phyloP scores from a whole-genome alignment of 2,113 vertebrate genomes.

The Madoqua kirkii region DNA sequence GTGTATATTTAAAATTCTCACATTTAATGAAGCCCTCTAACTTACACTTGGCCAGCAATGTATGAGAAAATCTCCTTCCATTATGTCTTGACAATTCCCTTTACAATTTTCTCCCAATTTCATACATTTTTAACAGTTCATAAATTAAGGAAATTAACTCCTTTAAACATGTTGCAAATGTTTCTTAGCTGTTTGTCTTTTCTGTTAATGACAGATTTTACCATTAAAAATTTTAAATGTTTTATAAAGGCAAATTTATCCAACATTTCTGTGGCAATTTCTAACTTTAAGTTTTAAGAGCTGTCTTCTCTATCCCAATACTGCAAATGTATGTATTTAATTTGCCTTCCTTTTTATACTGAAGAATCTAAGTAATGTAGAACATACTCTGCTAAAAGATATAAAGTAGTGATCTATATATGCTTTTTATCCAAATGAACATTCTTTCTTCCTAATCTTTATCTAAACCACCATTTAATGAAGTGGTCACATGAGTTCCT shows the following conservation, averaged over 20 bases:
- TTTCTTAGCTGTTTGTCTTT: neutral
- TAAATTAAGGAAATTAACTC: neutral
- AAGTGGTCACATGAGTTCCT: neutral
- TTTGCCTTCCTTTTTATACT: neutral
- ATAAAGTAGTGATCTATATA: neutral
- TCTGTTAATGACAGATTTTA: neutral
- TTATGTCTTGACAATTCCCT: neutral
- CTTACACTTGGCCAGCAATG: neutral
- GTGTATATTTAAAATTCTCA: neutral
- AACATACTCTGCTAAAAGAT: neutral
- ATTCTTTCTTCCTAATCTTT: neutral
- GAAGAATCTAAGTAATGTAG: neutral
- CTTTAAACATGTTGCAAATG: neutral
- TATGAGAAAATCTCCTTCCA: neutral
- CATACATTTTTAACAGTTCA: neutral
- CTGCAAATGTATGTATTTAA: neutral
- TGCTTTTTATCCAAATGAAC: neutral
- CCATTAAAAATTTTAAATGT: neutral
- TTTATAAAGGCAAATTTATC: neutral
- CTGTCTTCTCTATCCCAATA: neutral
- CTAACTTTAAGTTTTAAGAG: neutral
- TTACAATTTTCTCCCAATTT: neutral
- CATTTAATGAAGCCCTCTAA: neutral
- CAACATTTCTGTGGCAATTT: neutral
- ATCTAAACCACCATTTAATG: neutral